Conservation (phyloP, 2,113 vertebrate genomes). For the Orientallactaga bullata region DNA sequence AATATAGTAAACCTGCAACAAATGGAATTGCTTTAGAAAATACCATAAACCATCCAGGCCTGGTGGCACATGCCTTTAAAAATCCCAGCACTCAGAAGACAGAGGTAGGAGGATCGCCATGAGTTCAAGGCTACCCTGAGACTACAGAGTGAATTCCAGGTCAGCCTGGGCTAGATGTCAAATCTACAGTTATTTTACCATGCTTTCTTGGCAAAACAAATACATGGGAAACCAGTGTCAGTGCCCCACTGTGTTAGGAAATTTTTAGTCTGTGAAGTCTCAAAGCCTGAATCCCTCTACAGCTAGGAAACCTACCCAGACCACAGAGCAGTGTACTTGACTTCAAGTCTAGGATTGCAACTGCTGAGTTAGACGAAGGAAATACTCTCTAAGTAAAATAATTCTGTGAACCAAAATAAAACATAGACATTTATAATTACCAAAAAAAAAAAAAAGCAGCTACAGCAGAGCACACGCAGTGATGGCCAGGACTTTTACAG, state of each 20-base stretch:
- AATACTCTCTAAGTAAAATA: constrained; percentile 4
- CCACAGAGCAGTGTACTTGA: not conserved
- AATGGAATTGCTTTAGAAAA: not conserved
- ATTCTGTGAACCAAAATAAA: constrained; percentile 7
- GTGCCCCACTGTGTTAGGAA: not conserved
- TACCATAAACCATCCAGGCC: too few species aligned
- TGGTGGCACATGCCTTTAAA: too few species aligned
- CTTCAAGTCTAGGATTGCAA: not conserved
- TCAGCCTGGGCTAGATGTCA: not conserved
- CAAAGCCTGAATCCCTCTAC: not conserved
- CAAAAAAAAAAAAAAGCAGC: constrained; percentile 36
- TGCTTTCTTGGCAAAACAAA: constrained; percentile 2
- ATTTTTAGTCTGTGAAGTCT: not conserved
- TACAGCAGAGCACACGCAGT: not conserved
- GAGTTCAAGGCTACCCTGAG: too few species aligned
- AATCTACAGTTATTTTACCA: constrained; percentile 2
- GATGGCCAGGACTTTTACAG: not conserved
- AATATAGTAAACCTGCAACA: not conserved
- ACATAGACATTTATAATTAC: not conserved
- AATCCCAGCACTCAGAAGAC: too few species aligned
- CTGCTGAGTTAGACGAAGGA: not conserved
- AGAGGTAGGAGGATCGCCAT: too few species aligned
- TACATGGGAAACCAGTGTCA: not conserved
- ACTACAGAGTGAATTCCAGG: too few species aligned
- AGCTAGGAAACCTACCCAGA: not conserved